Base-by-base conservation (phyloP, 2,888 invertebrate genomes). In the Campaea margaritaria region DNA sequence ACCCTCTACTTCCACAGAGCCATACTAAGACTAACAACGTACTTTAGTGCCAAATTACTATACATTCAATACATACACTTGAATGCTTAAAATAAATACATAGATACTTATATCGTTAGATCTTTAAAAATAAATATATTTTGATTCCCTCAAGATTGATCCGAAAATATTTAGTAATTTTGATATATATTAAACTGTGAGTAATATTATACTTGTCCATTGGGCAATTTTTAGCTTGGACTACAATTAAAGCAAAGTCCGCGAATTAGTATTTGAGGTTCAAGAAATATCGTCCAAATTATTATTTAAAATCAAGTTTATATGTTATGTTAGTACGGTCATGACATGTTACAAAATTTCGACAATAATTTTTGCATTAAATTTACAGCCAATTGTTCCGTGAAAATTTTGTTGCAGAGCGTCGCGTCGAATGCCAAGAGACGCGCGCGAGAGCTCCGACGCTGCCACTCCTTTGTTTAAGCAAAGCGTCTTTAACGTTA, bases 401-500 rank as follows among this genome's bases (percentile, higher is more conserved):
- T 58, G 54, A 61, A 61, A 68, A 57, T 38, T 36, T 2, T 51
- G 54, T 59, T 52, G 58, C 60, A 68, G 62, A 52, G 62, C 64
- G 69, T 63, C 59, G 41, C 39, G 44, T 45, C 41, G 48, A 36
- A 21, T 56, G 31, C 31, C 59, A n/a, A n/a, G 60, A 28, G 58
- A 48, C 58, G 67, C 68, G 68, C 36, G 50, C 50, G 62, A 67
- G 11, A 15, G 54, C 8, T 21, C 73, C 69, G 72, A 72, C 74
- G 75, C 73, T 72, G 70, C 72, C 73, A 58, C 70, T 74, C 75
- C 81, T 74, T 79, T 69, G 72, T 73, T 77, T 79, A 82, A 76
- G 79, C 75, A 79, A 85, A 79, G 82, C 81, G 81, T 78, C 76
- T 81, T 74, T 85, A 83, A 85, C 70, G 79, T 75, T 81, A 81